phyloP scores from a whole-genome alignment of 2,113 vertebrate genomes.

The Puffinus mauretanicus region DNA sequence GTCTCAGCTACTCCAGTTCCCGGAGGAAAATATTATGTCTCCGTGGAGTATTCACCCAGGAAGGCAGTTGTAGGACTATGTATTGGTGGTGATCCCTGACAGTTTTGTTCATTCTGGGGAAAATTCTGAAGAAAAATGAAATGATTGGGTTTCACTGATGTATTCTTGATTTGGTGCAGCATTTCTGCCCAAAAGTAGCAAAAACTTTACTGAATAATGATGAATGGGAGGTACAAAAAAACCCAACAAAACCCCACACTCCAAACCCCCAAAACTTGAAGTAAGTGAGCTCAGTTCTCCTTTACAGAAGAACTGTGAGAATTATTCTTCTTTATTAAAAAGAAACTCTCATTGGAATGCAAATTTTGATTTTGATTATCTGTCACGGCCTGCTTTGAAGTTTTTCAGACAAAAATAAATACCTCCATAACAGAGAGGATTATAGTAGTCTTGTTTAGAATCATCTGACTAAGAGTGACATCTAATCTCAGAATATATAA shows the following conservation, averaged over 20 bases:
- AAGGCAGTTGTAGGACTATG: neutral
- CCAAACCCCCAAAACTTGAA: neutral
- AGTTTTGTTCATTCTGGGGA: neutral
- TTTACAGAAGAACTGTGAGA: constrained; percentile 68
- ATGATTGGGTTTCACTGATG: accelerated
- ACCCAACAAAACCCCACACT: neutral
- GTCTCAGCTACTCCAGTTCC: neutral
- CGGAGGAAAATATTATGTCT: neutral
- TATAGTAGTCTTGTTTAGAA: constrained; percentile 82
- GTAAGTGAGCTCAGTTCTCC: constrained; percentile 47
- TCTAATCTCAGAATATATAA: constrained; percentile 78
- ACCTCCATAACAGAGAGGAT: constrained; percentile 84
- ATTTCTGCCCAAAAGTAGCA: neutral
- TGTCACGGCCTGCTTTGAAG: constrained; percentile 83
- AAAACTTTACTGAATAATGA: neutral
- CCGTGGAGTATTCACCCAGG: neutral
- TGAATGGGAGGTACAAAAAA: neutral
- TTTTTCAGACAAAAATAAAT: constrained; percentile 85
- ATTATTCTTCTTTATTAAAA: constrained; percentile 75
- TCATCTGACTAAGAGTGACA: constrained; percentile 80
- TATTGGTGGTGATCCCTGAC: neutral
- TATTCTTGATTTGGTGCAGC: neutral
- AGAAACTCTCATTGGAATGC: constrained; percentile 78
- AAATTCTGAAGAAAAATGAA: neutral
- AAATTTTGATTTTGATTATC: constrained; percentile 85